Evolutionary conservation across 2,888 invertebrate species (phyloP).

Genomic region (Pammene fasciana): DNA sequence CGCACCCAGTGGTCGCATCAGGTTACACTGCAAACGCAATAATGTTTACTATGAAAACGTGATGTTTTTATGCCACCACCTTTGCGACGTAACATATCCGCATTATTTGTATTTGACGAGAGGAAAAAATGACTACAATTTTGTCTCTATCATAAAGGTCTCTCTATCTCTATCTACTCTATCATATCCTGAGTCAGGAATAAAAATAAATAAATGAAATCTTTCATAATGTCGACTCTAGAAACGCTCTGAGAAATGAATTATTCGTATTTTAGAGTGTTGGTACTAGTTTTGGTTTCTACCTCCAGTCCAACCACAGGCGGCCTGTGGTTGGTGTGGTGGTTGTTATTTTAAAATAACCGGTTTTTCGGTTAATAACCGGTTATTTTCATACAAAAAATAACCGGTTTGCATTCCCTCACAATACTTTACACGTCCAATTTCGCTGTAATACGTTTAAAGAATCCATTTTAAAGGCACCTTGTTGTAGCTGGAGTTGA

Average conservation of each 20-base stretch:
- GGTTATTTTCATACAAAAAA: no score
- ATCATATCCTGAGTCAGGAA: no score
- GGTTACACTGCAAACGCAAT: conserved; percentile 57
- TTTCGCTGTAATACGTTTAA: conserved; percentile 27
- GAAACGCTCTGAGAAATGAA: neutral
- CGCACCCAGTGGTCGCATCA: conserved; percentile 51
- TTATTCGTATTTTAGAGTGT: neutral
- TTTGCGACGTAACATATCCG: conserved; percentile 46
- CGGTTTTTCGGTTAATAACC: no score
- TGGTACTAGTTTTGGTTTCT: conserved; percentile 14
- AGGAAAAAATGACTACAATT: neutral
- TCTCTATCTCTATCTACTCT: no score
- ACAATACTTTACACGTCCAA: conserved; percentile 20
- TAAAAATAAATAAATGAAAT: no score
- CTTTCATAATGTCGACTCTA: neutral
- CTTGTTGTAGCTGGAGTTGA: conserved; percentile 46
- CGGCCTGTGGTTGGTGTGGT: no score
- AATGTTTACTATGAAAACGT: conserved; percentile 63
- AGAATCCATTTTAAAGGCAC: conserved; percentile 45
- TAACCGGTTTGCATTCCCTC: no score
- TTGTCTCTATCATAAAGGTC: no score
- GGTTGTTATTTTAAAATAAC: no score
- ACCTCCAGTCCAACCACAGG: neutral
- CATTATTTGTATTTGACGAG: conserved; percentile 40
- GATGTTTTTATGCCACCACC: conserved; percentile 53